phyloP scores from a whole-genome alignment of 2,797 vertebrate genomes.

The Philypnodon macrostomus region DNA sequence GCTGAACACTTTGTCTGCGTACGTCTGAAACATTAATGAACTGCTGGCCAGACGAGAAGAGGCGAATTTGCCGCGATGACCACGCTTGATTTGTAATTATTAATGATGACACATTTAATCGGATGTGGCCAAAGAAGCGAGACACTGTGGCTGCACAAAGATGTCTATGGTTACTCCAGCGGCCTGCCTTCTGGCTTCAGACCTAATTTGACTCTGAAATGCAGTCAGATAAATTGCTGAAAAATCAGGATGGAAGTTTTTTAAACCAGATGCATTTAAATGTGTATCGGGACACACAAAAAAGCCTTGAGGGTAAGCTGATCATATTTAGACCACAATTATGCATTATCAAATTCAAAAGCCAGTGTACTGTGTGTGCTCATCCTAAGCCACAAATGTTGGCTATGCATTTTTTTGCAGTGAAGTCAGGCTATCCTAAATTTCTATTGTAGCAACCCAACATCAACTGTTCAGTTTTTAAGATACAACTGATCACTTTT shows the following conservation, averaged over 20 bases:
- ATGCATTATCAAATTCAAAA: too few species aligned
- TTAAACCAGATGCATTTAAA: too few species aligned
- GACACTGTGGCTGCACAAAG: conserved; percentile 12
- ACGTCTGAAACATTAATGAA: conserved; percentile 61
- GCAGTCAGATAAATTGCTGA: conserved; percentile 14
- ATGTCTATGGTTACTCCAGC: conserved; percentile 14
- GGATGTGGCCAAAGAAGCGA: conserved; percentile 40
- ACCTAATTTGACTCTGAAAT: conserved; percentile 15
- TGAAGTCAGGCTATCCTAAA: too few species aligned
- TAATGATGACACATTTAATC: conserved; percentile 56
- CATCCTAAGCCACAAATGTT: too few species aligned
- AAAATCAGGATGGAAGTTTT: conserved; percentile 1
- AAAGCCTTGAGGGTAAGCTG: too few species aligned
- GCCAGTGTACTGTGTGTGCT: too few species aligned
- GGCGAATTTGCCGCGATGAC: conserved; percentile 29
- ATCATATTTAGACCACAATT: too few species aligned
- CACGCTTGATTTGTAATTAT: conserved; percentile 59
- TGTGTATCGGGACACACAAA: too few species aligned
- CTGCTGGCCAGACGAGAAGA: conserved; percentile 28
- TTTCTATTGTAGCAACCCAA: too few species aligned
- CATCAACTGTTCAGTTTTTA: too few species aligned
- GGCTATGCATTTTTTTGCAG: too few species aligned
- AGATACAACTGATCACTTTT: too few species aligned
- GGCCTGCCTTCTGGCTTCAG: conserved; percentile 3
- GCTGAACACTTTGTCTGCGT: conserved; percentile 29